These are phyloP conservation scores for Semnornis frantzii DNA, from an alignment of 2,113 vertebrate species.

Conservation along the genomic window DNA sequence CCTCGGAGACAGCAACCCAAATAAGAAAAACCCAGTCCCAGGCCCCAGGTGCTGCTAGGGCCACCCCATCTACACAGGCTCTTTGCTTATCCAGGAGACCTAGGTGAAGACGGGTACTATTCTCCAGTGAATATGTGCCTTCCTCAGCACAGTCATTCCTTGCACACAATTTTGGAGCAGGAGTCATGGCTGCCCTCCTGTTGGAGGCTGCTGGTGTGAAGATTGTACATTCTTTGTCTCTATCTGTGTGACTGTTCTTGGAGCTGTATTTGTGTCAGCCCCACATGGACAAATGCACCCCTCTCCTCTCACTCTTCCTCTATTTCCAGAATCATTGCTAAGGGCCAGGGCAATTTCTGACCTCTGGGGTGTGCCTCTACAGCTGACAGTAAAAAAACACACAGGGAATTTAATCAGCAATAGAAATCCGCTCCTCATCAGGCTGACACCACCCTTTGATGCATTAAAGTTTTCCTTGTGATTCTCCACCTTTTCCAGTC, in stretches of 20 bases:
- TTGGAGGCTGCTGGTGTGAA: neutral
- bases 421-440: neutral
- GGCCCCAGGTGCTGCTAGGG: neutral
- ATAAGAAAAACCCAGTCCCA: neutral
- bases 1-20: neutral
- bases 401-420: neutral
- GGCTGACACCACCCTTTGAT: neutral
- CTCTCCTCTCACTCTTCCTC: neutral
- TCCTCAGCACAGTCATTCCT: neutral
- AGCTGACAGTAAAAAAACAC: neutral
- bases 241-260: accelerated
- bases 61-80: neutral
- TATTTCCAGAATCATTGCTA: neutral
- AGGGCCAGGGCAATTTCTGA: neutral
- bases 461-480: neutral
- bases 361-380: accelerated
- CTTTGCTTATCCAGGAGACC: accelerated
- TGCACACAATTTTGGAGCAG: neutral
- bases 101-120: neutral
- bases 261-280: neutral
- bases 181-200: neutral
- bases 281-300: accelerated
- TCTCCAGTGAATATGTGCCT: neutral
- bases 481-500: neutral
- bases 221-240: neutral